Evolutionary conservation across 2,113 vertebrate genomes (phyloP), one percentile per base, ranked within the genome.

Genomic region (Tor tambroides): DNA sequence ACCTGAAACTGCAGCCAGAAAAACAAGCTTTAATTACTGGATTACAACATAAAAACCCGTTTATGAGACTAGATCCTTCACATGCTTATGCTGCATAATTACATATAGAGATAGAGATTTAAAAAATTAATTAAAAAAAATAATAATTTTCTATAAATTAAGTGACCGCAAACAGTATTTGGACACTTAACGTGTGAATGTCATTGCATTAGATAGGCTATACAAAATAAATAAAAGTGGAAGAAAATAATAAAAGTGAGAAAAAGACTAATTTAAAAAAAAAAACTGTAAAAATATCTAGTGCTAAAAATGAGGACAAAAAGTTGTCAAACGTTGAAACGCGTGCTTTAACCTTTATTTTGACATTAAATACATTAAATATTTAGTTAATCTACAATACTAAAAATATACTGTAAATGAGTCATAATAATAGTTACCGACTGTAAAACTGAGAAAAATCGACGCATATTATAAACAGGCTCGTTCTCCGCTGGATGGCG

Each of bases 1-100:
- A 67, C 59, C 80, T 49, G 38, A 49, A 82, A 26, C 38, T 46
- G 1, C 1, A 11, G 67, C 82, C 63, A 49, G 82, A 74, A 84
- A 72, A 83, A 83, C 65, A 51, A 83, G 43, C 9, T 71, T 30
- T 51, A 71, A 30, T 77, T 15, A 2, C 26, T 10, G 26, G 5
- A 77, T 32, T 11, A 56, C 28, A 79, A 2, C 10, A 79, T 19
- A 17, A 69, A 69, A 32, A 7, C 15, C 28, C 28, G 1, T 8
- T 11, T 7, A 15, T 30, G 65, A 28, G 28, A 8, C 21, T 17
- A 32, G 1, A 8, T 67, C 3, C 2, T 17, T 17, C 26, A 7
- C 3, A 67, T 8, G 65, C 65, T 0, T 6, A 7, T 71, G 17
- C 0, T 71, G 17, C 67, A 21, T 10, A 35, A 8, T 35, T 69